Evolutionary conservation across 2,888 invertebrate species (phyloP), one percentile per base, ranked within the genome.

Genomic region (Harpalus rufipes): DNA sequence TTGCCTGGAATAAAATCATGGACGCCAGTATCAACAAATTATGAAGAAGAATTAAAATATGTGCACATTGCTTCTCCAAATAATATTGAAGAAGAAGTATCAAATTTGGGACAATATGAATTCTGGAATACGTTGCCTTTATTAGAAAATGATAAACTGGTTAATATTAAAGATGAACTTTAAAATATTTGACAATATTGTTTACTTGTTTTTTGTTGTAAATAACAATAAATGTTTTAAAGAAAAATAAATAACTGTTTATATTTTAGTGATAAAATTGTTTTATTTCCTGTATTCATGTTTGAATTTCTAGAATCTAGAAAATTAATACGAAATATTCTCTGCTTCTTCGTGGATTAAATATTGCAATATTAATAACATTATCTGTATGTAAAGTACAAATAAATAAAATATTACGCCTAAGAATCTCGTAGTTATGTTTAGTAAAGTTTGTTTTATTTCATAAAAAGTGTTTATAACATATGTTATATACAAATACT

Each of bases 91-190:
- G 56, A 51, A 56, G 39, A 68, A 56, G 16, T 16, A 56, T 14
- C 68, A 56, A 16, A 68, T 56, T 58, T 82, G n/a, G 68, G 82
- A 1, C 82, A 82, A 14, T 51, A 12, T 8, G 72, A 51, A 8
- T 82, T 82, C 32, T 82, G 82, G 82, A 32, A 82, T 32, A 14
- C 68, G 2, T 32, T 82, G 8, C 58, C 82, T 1, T 51, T 82
- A 4, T 12, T 12, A 14, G 82, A 82, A 58, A 82, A 82, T 39
- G 56, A 82, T 41, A 44, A 61, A 18, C 16, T 81, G 3, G 7
- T 12, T 12, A n/a, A 2, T 10, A n/a, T 61, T 41, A 81, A 81
- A 81, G 80, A 81, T 41, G 80, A 81, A 41, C 39, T 81, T 16
- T 81, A 63, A 81, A 76, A 32, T 21, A 25, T 12, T 25, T 7